Conservation (phyloP, 2,113 vertebrate genomes). For the Scomber colias region DNA sequence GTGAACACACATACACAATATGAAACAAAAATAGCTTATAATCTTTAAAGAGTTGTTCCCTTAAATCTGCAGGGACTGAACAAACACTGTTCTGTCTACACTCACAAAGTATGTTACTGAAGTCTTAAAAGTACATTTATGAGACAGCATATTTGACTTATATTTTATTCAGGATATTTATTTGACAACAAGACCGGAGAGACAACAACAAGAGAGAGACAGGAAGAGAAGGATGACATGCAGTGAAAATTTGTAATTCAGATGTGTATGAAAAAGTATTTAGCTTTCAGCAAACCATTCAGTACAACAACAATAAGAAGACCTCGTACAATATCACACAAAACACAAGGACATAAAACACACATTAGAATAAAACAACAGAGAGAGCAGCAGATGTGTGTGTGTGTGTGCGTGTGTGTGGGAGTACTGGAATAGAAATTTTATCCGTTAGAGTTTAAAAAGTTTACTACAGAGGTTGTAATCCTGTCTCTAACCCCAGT, state of each 20-base stretch:
- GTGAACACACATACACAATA: too few relatives aligned
- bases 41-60: too few relatives aligned
- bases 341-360: background rate
- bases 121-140: background rate
- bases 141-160: background rate
- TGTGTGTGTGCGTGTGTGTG: background rate
- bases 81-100: too few relatives aligned
- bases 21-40: too few relatives aligned
- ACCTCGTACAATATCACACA: background rate
- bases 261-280: background rate
- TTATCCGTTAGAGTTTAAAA: background rate
- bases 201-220: background rate
- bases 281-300: background rate
- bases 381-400: constrained; percentile 5
- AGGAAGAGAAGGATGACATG: background rate
- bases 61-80: too few relatives aligned
- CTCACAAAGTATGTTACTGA: too few relatives aligned
- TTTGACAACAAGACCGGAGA: background rate
- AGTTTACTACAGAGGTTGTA: constrained; percentile 10
- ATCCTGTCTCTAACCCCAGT: constrained; percentile 1
- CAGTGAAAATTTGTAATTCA: background rate
- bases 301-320: background rate
- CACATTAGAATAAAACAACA: constrained; percentile 3
- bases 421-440: constrained; percentile 14
- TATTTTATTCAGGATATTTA: background rate